These are phyloP conservation scores for Neoniphon sammara DNA, from an alignment of 2,797 vertebrate species.

Conservation along the genomic window DNA sequence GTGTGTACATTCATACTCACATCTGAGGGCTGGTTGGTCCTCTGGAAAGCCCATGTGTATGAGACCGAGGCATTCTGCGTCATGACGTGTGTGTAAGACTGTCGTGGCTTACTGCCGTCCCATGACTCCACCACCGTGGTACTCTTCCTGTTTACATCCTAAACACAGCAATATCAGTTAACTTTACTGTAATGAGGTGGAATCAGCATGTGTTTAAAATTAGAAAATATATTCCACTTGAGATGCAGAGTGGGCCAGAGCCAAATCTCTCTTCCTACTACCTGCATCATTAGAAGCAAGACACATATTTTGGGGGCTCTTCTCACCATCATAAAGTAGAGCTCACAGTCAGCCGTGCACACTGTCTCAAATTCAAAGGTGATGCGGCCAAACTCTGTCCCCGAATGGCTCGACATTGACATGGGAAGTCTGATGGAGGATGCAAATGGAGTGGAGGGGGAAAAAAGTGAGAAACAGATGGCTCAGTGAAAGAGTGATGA, in stretches of 20 bases:
- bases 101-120: slow-evolving; percentile 90
- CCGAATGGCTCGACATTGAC: slow-evolving; percentile 86
- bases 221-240: neutral
- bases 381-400: slow-evolving; percentile 90
- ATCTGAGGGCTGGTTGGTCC: slow-evolving; percentile 91
- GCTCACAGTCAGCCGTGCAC: slow-evolving; percentile 91
- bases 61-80: slow-evolving; percentile 93
- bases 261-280: neutral
- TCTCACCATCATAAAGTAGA: slow-evolving; percentile 99
- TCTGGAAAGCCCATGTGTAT: slow-evolving; percentile 98
- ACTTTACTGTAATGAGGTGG: no score
- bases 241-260: neutral
- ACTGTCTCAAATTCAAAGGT: slow-evolving; percentile 95
- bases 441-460: slow-evolving; percentile 13
- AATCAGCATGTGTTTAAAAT: neutral
- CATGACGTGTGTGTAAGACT: slow-evolving; percentile 92
- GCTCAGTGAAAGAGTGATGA: neutral
- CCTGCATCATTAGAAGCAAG: neutral
- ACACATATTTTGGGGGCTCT: neutral
- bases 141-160: slow-evolving; percentile 95
- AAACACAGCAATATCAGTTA: neutral
- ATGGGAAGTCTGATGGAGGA: slow-evolving; percentile 86
- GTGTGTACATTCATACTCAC: slow-evolving; percentile 80
- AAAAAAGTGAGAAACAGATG: slow-evolving; percentile 21
- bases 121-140: slow-evolving; percentile 96